Evolutionary conservation across 2,888 invertebrate genomes (phyloP).

Genomic region (Scaeva pyrastri): DNA sequence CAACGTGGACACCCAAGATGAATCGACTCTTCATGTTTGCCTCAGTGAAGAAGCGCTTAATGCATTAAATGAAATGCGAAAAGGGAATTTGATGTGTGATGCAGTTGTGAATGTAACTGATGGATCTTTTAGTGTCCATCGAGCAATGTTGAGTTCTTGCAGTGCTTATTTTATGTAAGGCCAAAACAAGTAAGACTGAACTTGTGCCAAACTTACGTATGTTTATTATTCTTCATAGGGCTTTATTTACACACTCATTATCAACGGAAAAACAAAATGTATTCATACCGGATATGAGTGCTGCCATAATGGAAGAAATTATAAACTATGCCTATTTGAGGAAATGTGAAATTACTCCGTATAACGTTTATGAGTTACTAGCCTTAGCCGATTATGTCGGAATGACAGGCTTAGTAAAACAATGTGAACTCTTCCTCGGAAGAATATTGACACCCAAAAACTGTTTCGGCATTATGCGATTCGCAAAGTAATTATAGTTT

Average conservation of each 20-base stretch:
- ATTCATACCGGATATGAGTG: constrained; percentile 90
- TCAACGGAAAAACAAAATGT: constrained; percentile 87
- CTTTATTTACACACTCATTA: constrained; percentile 58
- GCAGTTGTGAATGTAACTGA: constrained; percentile 93
- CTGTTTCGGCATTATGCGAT: constrained; percentile 93
- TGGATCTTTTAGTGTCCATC: constrained; percentile 93
- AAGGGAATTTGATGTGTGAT: constrained; percentile 93
- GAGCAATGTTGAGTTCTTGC: constrained; percentile 93
- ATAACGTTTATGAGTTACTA: constrained; percentile 92
- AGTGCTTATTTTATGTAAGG: constrained; percentile 94
- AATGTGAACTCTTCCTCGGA: constrained; percentile 91
- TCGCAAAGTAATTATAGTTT: constrained; percentile 88
- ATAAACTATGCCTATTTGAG: constrained; percentile 94
- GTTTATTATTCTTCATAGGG: constrained; percentile 30
- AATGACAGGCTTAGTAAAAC: constrained; percentile 91
- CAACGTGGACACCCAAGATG: constrained; percentile 74
- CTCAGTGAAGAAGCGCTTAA: constrained; percentile 94
- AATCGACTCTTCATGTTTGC: constrained; percentile 83
- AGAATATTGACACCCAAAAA: constrained; percentile 89
- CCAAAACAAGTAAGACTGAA: not conserved
- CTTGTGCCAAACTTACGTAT: not conserved
- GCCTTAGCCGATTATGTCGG: constrained; percentile 95
- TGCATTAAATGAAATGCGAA: constrained; percentile 92
- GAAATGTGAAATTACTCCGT: constrained; percentile 89
- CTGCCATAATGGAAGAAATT: constrained; percentile 90